Base-by-base conservation (phyloP, 2,797 vertebrate genomes). In the Parauchenoglanis punctatus region DNA sequence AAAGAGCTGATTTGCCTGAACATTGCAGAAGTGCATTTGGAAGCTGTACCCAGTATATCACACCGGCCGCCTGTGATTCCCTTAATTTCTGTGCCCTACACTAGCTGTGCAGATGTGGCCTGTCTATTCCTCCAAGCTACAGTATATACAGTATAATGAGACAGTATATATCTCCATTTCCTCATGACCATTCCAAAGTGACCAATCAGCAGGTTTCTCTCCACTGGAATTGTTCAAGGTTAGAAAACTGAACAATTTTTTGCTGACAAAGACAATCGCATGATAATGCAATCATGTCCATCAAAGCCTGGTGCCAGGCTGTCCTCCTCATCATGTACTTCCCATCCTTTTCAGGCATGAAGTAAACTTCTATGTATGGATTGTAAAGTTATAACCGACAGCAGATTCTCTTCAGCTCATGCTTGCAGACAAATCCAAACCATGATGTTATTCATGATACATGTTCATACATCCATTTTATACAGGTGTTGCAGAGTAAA, bases 1-100 rank as follows among this genome's bases (percentile, higher is more conserved):
- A 82, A 84, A 85, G 46, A 82, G 68, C 86, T 88, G 83, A 84
- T 89, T 86, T 76, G 54, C 58, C 31, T 46, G 76, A 88, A 88
- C 83, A 82, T 67, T 81, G 85, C 83, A 85, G 80, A 68, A 83
- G 68, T 77, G 85, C 80, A 85, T 88, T 88, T 84, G 63, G 81
- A 81, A 61, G 54, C 54, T 86, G 72, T 83, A 67, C 81, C 73
- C 54, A 15, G 54, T 85, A 68, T 17, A 15, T 85, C 59, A 46
- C 72, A 83, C 72, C 61, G 18, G 58, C 58, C 65, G 46, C 70
- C 58, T 76, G 40, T n/a, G 80, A 35, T 52, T 68, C 52, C 20
- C 49, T 75, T 72, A 63, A 82, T 61, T 65, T 58, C 75, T 67
- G 49, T 73, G 49, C 65, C 18, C 81, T 63, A 25, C 23, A 63